phyloP scores from a whole-genome alignment of 2,797 vertebrate genomes.

The Vireo griseus region DNA sequence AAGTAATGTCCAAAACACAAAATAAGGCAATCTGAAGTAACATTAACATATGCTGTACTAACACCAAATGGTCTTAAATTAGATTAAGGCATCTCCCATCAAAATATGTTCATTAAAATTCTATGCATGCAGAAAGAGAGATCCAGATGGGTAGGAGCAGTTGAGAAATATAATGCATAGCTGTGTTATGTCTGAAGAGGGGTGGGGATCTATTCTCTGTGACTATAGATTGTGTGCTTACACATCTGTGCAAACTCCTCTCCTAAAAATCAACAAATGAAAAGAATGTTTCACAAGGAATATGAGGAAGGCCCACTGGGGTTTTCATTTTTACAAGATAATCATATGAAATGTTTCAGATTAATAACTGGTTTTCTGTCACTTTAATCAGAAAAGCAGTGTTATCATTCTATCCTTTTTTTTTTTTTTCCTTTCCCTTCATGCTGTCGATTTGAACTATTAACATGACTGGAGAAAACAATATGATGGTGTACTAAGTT shows the following conservation, averaged over 20 bases:
- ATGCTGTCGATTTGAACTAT: background rate
- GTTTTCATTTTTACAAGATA: background rate
- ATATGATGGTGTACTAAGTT: background rate
- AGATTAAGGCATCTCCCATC: background rate
- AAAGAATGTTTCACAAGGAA: background rate
- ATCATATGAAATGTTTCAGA: background rate
- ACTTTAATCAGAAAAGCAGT: background rate
- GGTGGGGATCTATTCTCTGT: background rate
- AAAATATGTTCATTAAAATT: background rate
- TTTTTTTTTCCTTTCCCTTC: background rate
- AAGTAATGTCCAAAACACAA: background rate
- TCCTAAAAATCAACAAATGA: constrained; percentile 4
- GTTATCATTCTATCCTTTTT: background rate
- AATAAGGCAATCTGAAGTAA: background rate
- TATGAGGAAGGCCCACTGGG: background rate
- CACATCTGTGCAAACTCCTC: background rate
- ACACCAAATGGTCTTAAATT: background rate
- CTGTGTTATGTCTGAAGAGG: background rate
- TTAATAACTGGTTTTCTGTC: background rate
- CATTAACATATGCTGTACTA: background rate
- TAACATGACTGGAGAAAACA: background rate
- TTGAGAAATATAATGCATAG: constrained; percentile 53
- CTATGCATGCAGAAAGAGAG: background rate
- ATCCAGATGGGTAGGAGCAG: background rate
- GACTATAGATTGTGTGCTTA: background rate